Percentiles rank a stretch among this genome's conserved stretches.
phyloP scores from a whole-genome alignment of 2,113 vertebrate genomes.

The Alexandromys fortis region DNA sequence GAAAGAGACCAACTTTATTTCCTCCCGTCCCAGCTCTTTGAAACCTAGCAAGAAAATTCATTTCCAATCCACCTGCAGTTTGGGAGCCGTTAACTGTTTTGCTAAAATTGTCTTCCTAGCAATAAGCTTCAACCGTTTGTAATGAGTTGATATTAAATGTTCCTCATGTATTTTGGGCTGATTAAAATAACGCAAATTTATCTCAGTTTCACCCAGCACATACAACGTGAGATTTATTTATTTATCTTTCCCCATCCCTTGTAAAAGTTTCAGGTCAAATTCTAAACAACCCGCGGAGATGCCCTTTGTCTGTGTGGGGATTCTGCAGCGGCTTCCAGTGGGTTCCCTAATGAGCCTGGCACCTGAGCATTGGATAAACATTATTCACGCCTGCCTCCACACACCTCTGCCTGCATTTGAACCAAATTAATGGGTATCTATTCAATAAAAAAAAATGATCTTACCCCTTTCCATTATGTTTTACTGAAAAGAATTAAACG shows the following conservation, averaged over 20 bases:
- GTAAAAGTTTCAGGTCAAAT: slow-evolving; percentile 9
- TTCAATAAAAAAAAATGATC: slow-evolving; percentile 53
- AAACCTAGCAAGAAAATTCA: slow-evolving; percentile 62
- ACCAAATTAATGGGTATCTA: not conserved
- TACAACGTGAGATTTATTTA: not conserved
- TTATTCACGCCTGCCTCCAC: slow-evolving; percentile 30
- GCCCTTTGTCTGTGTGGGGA: not conserved
- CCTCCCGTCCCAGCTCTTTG: slow-evolving; percentile 36
- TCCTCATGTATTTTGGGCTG: not conserved
- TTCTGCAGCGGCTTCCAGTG: not conserved
- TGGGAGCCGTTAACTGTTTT: slow-evolving; percentile 17
- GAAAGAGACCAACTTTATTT: slow-evolving; percentile 50
- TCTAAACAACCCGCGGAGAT: not conserved
- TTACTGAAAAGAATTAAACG: slow-evolving; percentile 22
- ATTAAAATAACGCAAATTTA: slow-evolving; percentile 20
- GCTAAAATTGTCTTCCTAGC: slow-evolving; percentile 41
- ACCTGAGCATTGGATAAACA: not conserved
- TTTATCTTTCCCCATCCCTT: slow-evolving; percentile 4
- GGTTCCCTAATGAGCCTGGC: not conserved
- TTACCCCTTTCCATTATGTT: slow-evolving; percentile 12
- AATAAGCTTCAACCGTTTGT: not conserved
- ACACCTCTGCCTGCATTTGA: slow-evolving; percentile 40
- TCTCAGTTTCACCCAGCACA: slow-evolving; percentile 14
- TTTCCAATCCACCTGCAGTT: slow-evolving; percentile 39
- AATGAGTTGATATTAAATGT: not conserved